Evolutionary conservation across 2,888 invertebrate genomes (phyloP), one percentile per base, ranked within the genome.

Genomic region (Drosophila ochracea): DNA sequence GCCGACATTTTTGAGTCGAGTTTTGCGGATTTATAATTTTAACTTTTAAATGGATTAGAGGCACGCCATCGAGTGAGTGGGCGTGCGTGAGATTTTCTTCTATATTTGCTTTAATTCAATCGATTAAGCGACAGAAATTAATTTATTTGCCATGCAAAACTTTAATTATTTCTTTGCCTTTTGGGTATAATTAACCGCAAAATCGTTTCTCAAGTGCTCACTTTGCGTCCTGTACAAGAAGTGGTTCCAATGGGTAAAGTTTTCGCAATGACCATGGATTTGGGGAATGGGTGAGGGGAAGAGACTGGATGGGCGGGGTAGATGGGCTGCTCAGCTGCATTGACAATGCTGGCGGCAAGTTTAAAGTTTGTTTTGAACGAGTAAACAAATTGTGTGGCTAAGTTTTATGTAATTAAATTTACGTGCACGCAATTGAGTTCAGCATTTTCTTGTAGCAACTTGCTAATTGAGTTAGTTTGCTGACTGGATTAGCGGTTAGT

Each of bases 361-460:
- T 86, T 89, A 89, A 89, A 88, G 87, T 90, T 88, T 89, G 87
- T 88, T 88, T 68, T 82, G 89, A 84, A 74, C 86, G 78, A 89
- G 89, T 88, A 88, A 88, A 88, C 87, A 88, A 89, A 86, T 87
- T 89, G 90, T 82, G 69, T 57, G 80, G 73, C 58, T 71, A 83
- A 85, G 85, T 78, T 89, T 77, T 76, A 80, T 68, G 74, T 85
- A 85, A 85, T 85, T 89, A 73, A 85, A 87, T 85, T 87, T 88
- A 81, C 81, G 57, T 73, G 88, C 84, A 78, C 80, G 81, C 78
- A 79, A 79, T 79, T 80, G 49, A 77, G 73, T 73, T 75, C 67
- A 39, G 49, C 65, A 57, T 25, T 30, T 31, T 52, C 35, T 25
- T 21, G 35, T 50, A 16, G 50, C 21, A 59, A 59, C 58, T 60